These are phyloP conservation scores for Drosophila setosimentum DNA, from an alignment of 2,888 invertebrate species.

Conservation along the genomic window DNA sequence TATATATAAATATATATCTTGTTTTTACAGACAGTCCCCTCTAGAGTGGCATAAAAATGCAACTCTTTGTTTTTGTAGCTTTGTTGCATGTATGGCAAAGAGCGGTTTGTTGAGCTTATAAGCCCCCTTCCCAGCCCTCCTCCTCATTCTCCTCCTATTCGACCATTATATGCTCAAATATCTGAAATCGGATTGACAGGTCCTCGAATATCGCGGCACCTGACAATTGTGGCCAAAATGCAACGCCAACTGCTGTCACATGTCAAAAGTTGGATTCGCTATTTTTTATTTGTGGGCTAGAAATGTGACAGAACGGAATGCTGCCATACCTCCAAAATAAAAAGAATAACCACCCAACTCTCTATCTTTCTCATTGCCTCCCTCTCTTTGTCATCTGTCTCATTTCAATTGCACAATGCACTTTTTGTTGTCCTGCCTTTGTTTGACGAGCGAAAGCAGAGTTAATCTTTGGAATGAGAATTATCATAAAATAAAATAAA, in stretches of 20 bases:
- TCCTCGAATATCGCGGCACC: constrained; percentile 76
- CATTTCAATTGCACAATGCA: constrained; percentile 51
- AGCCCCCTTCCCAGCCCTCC: background rate
- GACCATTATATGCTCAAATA: constrained; percentile 47
- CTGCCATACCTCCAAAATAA: constrained; percentile 13
- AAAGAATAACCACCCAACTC: constrained; percentile 5
- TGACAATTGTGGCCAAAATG: constrained; percentile 78
- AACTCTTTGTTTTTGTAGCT: constrained; percentile 6
- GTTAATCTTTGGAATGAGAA: background rate
- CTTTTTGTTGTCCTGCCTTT: constrained; percentile 17
- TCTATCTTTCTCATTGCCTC: background rate
- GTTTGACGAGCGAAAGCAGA: background rate
- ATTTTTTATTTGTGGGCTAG: constrained; percentile 57
- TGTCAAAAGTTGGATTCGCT: constrained; percentile 69
- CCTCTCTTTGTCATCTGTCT: constrained; percentile 10
- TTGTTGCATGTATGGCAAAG: constrained; percentile 3
- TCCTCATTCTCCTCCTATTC: background rate
- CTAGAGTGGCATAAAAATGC: background rate
- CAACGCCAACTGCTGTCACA: constrained; percentile 72
- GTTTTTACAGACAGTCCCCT: background rate
- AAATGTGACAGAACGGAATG: constrained; percentile 66
- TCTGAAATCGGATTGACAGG: constrained; percentile 70
- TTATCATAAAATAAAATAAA: background rate
- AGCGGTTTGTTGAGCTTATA: constrained; percentile 1
- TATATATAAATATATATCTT: too few species aligned